Evolutionary conservation across 2,797 vertebrate genomes (phyloP).

Genomic region (Myotis vivesi): DNA sequence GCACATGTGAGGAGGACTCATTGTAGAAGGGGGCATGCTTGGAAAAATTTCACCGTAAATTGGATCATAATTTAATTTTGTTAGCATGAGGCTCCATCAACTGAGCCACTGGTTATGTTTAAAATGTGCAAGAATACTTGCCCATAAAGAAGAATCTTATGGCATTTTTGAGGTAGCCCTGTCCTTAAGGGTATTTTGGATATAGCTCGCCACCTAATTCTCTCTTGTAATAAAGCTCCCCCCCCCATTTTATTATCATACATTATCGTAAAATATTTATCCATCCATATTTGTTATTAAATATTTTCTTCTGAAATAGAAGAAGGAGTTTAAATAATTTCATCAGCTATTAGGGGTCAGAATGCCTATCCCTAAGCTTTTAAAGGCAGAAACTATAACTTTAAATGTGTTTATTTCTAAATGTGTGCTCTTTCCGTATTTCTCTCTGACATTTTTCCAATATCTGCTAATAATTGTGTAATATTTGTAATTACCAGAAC

Average conservation of each 20-base stretch:
- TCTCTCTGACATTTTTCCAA: conserved; percentile 51
- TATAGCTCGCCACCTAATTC: neutral
- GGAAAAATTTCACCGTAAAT: neutral
- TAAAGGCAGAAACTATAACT: conserved; percentile 17
- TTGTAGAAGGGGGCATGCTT: neutral
- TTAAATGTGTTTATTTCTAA: conserved; percentile 54
- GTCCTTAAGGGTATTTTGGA: neutral
- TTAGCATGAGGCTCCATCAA: neutral
- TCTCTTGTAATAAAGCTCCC: neutral
- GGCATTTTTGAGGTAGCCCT: neutral
- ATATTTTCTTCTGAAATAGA: conserved; percentile 43
- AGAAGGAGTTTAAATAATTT: conserved; percentile 36
- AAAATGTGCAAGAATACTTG: neutral
- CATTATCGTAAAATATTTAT: conserved; percentile 22
- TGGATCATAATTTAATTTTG: neutral
- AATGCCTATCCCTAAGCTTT: neutral
- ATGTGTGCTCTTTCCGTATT: conserved; percentile 16
- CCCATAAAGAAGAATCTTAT: neutral
- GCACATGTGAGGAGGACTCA: neutral
- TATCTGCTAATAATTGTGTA: conserved; percentile 55
- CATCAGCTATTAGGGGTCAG: neutral
- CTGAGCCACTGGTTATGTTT: neutral
- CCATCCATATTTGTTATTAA: neutral
- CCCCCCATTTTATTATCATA: neutral
- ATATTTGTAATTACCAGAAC: conserved; percentile 62